Evolutionary conservation across 2,113 vertebrate species (phyloP), one percentile per base, ranked within the genome.

Genomic region (Montifringilla adamsi): DNA sequence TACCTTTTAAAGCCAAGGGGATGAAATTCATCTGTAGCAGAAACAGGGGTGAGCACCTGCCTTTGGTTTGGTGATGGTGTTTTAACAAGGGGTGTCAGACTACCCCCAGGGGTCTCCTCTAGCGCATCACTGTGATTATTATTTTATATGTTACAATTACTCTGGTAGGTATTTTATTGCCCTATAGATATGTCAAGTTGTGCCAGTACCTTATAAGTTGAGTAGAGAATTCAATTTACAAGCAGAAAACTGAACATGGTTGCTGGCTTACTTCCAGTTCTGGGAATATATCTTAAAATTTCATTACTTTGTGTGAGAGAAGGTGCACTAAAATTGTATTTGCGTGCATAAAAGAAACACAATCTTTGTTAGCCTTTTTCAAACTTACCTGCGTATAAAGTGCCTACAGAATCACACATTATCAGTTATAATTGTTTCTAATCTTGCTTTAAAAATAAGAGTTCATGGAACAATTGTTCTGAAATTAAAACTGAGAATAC

Each of bases 171-270:
- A 94, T 95, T 95, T 93, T 93, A 91, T 79, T 86, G 66, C 59
- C 49, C 76, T 87, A 44, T 90, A 87, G 90, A 89, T 85, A 84
- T 91, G 59, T 96, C 68, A 92, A n/a, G 84, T 95, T 94, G 80
- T 89, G 75, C 49, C 75, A 63, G 46, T 80, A 89, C 94, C 92
- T 78, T 93, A 93, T 89, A 94, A 89, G 88, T 69, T 62, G 33
- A 70, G 86, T 80, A 83, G 82, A 94, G 91, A 96, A 95, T 95
- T 97, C 87, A 97, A 95, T 97, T 98, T 97, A 87, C 96, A 96
- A 94, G 80, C 78, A 89, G 76, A 95, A 97, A 95, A 77, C 81
- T 83, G 95, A 95, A 96, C 92, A 66, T 93, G 86, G 91, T 92
- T 94, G 62, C 94, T 94, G 87, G 79, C 91, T 94, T 94, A 63